These are phyloP conservation scores for Ia io DNA, from an alignment of 2,113 vertebrate species.

Conservation along the genomic window DNA sequence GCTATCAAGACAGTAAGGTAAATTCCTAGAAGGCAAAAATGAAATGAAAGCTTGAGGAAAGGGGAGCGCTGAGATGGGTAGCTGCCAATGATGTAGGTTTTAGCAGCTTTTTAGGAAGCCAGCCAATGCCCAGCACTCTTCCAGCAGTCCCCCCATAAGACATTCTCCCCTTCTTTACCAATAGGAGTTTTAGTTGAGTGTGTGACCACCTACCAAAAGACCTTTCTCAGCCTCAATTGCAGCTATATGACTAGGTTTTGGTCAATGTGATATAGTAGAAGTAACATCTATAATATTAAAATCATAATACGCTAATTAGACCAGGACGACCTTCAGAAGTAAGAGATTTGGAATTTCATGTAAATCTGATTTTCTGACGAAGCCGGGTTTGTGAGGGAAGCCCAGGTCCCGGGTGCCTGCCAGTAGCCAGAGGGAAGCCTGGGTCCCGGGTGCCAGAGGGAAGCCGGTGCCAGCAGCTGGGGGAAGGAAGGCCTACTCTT, in stretches of 20 bases:
- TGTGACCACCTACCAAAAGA: neutral
- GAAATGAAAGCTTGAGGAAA: neutral
- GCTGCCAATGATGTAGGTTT: neutral
- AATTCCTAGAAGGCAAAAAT: neutral
- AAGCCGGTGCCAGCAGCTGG: too few relatives aligned
- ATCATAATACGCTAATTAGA: too few relatives aligned
- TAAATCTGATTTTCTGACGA: too few relatives aligned
- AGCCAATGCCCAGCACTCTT: neutral
- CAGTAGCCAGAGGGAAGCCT: too few relatives aligned
- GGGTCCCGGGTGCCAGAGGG: too few relatives aligned
- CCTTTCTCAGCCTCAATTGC: neutral
- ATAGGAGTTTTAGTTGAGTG: neutral
- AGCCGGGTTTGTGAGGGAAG: too few relatives aligned
- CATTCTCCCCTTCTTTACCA: neutral
- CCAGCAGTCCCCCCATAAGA: neutral
- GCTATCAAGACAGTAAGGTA: neutral
- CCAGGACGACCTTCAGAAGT: too few relatives aligned
- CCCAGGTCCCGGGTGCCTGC: too few relatives aligned
- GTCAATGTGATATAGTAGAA: neutral
- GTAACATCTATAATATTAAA: neutral
- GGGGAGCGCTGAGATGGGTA: neutral
- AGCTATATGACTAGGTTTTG: neutral
- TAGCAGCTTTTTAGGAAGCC: neutral
- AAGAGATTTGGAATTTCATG: too few relatives aligned
- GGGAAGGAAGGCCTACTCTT: too few relatives aligned